These are phyloP conservation scores for Euwallacea fornicatus DNA, from an alignment of 1,140 invertebrate species.

Conservation along the genomic window DNA sequence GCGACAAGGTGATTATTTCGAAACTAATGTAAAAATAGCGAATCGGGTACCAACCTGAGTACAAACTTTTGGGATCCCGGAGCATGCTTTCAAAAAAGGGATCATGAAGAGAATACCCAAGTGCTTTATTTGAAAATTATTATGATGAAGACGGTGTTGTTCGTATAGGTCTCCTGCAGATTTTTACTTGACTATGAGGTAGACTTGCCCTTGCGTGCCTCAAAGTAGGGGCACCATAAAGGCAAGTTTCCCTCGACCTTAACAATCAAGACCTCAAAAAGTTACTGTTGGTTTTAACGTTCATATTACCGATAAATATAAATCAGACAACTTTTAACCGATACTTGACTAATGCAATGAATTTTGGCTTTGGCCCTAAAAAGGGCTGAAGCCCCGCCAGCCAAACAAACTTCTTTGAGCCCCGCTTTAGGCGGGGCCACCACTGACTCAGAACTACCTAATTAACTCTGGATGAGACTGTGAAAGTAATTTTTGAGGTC, in stretches of 20 bases:
- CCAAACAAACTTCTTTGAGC: too few species aligned
- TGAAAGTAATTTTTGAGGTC: slow-evolving; percentile 56
- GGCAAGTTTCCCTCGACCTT: slow-evolving; percentile 39
- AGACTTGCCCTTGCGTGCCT: too few species aligned
- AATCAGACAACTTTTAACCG: slow-evolving; percentile 47
- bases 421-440: too few species aligned
- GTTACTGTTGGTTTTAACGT: slow-evolving; percentile 54
- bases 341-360: too few species aligned
- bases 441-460: background rate
- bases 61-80: slow-evolving; percentile 50
- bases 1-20: slow-evolving; percentile 49
- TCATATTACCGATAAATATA: slow-evolving; percentile 12
- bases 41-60: slow-evolving; percentile 48
- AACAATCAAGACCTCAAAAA: slow-evolving; percentile 53
- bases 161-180: slow-evolving; percentile 49
- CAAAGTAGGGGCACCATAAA: too few species aligned
- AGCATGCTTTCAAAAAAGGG: slow-evolving; percentile 45
- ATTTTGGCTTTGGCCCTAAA: too few species aligned
- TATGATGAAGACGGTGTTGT: slow-evolving; percentile 32
- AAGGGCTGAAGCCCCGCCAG: too few species aligned
- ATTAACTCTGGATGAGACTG: slow-evolving; percentile 52
- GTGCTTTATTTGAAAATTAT: slow-evolving; percentile 48
- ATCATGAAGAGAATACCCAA: slow-evolving; percentile 52
- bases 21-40: slow-evolving; percentile 46
- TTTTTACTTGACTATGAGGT: slow-evolving; percentile 48